Conservation (phyloP, 92 coral and sea anemone species). For the Umimayanthus kanabou region DNA sequence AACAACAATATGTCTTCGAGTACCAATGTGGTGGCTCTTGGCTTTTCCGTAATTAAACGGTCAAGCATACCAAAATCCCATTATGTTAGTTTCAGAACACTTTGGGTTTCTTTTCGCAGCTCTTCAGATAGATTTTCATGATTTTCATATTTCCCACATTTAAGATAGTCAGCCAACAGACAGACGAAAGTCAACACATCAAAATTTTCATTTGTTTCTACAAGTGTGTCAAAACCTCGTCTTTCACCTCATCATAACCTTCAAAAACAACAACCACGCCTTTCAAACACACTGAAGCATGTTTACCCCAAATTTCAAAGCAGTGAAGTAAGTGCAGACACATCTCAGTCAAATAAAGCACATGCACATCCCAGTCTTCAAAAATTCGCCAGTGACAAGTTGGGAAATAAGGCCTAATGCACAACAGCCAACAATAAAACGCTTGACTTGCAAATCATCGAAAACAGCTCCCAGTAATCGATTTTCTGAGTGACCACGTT, state of each 20-base stretch:
- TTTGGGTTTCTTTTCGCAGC: neutral
- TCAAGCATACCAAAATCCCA: conserved; percentile 45
- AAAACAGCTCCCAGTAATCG: conserved; percentile 10
- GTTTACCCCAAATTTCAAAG: conserved; percentile 23
- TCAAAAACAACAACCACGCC: conserved; percentile 18
- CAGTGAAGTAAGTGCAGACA: conserved; percentile 14
- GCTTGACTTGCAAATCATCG: conserved; percentile 9
- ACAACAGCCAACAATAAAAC: conserved; percentile 12
- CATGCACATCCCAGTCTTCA: neutral
- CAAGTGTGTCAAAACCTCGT: conserved; percentile 22
- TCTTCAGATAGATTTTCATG: conserved; percentile 23
- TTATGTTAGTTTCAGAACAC: conserved; percentile 26
- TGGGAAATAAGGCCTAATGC: conserved; percentile 19
- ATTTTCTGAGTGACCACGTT: conserved; percentile 9
- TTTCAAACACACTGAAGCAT: conserved; percentile 3
- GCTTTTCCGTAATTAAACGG: conserved; percentile 32
- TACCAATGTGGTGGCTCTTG: neutral
- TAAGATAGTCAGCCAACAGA: conserved; percentile 18
- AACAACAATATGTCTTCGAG: neutral
- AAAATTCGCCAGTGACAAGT: neutral
- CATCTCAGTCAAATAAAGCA: neutral
- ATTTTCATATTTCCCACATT: conserved; percentile 38
- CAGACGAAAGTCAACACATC: conserved; percentile 19
- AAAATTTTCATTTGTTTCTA: conserved; percentile 8
- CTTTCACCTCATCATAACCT: conserved; percentile 15